A percentile compares a stretch with the other conserved stretches of the same genome.
These are phyloP conservation scores for Pithys albifrons DNA, from an alignment of 2,113 vertebrate species.

Conservation along the genomic window DNA sequence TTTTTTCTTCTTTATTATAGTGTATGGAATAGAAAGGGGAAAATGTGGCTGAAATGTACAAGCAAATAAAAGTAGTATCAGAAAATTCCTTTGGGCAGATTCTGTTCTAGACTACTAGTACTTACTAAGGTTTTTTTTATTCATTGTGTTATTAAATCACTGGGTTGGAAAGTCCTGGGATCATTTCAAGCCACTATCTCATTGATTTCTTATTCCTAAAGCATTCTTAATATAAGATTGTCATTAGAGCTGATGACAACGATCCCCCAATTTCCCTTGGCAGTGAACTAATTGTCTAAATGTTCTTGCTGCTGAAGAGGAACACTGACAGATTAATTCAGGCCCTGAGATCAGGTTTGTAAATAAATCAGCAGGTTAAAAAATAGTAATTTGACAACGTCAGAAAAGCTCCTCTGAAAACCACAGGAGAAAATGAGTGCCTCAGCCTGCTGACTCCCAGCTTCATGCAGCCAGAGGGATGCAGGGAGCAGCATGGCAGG, in stretches of 20 bases:
- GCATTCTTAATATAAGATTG: not conserved
- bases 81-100: slow-evolving; percentile 36
- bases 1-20: not conserved
- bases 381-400: not conserved
- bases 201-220: slow-evolving; percentile 38
- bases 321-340: not conserved
- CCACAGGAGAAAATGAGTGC: not conserved
- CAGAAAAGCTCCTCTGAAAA: not conserved
- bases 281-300: not conserved
- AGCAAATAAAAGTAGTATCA: slow-evolving; percentile 22
- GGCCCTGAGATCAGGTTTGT: not conserved
- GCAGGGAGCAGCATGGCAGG: not conserved
- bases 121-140: slow-evolving; percentile 8
- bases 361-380: not conserved
- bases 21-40: not conserved
- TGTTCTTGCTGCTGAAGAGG: not conserved
- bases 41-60: not conserved
- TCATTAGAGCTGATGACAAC: not conserved
- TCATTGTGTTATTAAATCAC: not conserved
- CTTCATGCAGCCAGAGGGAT: fast-evolving
- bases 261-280: not conserved
- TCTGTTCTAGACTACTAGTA: slow-evolving; percentile 18
- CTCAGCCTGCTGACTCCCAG: fast-evolving
- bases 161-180: slow-evolving; percentile 11
- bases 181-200: slow-evolving; percentile 39